Evolutionary conservation across 2,797 vertebrate genomes (phyloP), one percentile per base, ranked within the genome.

Genomic region (Melanotaenia boesemani): DNA sequence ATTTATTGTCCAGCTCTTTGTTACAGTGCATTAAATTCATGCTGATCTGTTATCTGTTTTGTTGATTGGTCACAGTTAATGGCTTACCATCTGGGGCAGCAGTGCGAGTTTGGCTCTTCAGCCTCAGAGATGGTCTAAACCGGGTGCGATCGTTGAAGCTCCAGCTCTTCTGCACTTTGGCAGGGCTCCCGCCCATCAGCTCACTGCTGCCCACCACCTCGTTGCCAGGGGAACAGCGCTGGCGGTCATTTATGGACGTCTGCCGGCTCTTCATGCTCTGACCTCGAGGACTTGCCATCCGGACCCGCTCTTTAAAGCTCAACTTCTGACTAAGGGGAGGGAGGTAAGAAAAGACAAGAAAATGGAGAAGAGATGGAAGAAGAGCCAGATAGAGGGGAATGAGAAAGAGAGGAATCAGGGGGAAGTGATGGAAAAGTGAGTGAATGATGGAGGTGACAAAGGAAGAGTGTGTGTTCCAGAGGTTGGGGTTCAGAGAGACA

Each of bases 81-180:
- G 54, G n/a, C 83, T 95, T 94, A 99, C 97, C 96, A 3, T 99
- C 97, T 1, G 96, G 87, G 58, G 95, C 89, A 34, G 95, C 87
- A 0, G 95, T 92, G 37, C 98, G 97, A 20, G 96, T 95, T 87
- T 98, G 97, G 86, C 97, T 98, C 93, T 99, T 99, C 64, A 98
- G 91, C 74, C 97, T 93, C 60, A 99, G 95, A 0, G 98, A 99
- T 22, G 98, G 97, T 65, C 98, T 94, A 79, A 99, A 98, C 37
- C 98, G 95, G 0, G 98, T 99, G 30, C 98, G 94, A 80, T 99
- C 98, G 0, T 99, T 99, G 93, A 99, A 99, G 90, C 98, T 99
- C 98, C 98, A 99, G 94, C 98, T 99, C 93, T 99, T 99, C 93
- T 99, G 98, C 32, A 99, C 97, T 88, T 99, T 99, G 80, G 96